These are phyloP conservation scores for Paralichthys olivaceus DNA, from an alignment of 2,113 vertebrate genomes.

Conservation along the genomic window DNA sequence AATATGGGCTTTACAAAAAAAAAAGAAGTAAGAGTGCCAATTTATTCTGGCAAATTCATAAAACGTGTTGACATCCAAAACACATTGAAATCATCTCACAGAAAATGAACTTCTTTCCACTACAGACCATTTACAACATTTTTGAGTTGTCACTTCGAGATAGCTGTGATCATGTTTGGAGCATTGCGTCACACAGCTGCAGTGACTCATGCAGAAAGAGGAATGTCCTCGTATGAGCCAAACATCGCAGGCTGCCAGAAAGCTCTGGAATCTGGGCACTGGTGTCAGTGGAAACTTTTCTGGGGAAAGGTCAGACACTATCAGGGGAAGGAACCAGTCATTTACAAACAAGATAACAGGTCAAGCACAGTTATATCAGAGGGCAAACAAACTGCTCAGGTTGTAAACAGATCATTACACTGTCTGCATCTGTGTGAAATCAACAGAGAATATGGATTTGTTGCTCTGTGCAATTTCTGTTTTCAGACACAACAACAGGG, in stretches of 20 bases:
- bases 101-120: too few relatives aligned
- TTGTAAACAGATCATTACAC: neutral
- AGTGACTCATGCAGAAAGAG: constrained; percentile 12
- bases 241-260: constrained; percentile 30
- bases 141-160: too few relatives aligned
- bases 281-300: constrained; percentile 55
- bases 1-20: too few relatives aligned
- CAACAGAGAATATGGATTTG: constrained; percentile 8
- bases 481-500: neutral
- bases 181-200: constrained; percentile 18
- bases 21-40: too few relatives aligned
- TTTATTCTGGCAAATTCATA: too few relatives aligned
- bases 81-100: too few relatives aligned
- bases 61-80: too few relatives aligned
- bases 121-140: too few relatives aligned
- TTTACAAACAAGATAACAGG: neutral
- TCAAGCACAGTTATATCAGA: neutral
- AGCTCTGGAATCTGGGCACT: constrained; percentile 36
- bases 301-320: constrained; percentile 51
- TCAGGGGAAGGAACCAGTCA: neutral
- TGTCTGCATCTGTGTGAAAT: neutral
- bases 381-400: constrained; percentile 1
- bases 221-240: constrained; percentile 30
- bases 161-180: constrained; percentile 31
- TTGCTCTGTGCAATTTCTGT: neutral